Base-by-base conservation (phyloP, 2,888 invertebrate genomes). In the Phania funesta region DNA sequence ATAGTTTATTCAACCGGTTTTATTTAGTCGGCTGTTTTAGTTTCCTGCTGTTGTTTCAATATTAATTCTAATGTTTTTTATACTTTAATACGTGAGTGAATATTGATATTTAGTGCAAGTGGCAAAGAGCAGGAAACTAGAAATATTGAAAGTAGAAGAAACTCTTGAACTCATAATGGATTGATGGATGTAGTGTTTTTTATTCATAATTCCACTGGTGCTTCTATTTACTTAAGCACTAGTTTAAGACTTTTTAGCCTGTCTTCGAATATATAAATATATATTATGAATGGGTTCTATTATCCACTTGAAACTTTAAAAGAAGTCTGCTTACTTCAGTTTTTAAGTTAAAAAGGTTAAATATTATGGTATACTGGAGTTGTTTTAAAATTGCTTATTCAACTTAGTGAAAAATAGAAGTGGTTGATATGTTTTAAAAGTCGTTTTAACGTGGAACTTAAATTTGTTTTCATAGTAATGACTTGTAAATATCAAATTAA, bases 1-100 rank as follows among this genome's bases (percentile, higher is more conserved):
- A 56, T 67, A 77, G 81, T 81, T 81, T 81, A 77, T 77, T 81
- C 80, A 81, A 81, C 81, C 77, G 67, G 73, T 76, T 73, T 73
- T 48, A 32, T 32, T 20, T 29, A 54, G 67, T 54, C 70, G 35
- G 20, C 58, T 70, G 32, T 80, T 60, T 54, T 71, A 64, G 64
- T 50, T 76, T 67, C 70, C 52, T 50, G 58, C 58, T 50, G 44
- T 68, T 68, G 52, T 68, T 77, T 52, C 16, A 54, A 70, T 54
- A 68, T 60, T 60, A 68, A 60, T 77, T 35, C 76, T 62, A n/a
- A 65, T 18, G 24, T 68, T 48, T 32, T 48, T 44, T 48, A 20
- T 38, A 24, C 29, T 60, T 60, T 38, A 35, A n/a, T n/a, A n/a
- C n/a, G n/a, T n/a, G n/a, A n/a, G n/a, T n/a, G n/a, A n/a, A n/a